A percentile compares a stretch with the other conserved stretches of the same genome.
Conservation (phyloP, 2,888 invertebrate species). For the Sinhomidia bicolor region DNA sequence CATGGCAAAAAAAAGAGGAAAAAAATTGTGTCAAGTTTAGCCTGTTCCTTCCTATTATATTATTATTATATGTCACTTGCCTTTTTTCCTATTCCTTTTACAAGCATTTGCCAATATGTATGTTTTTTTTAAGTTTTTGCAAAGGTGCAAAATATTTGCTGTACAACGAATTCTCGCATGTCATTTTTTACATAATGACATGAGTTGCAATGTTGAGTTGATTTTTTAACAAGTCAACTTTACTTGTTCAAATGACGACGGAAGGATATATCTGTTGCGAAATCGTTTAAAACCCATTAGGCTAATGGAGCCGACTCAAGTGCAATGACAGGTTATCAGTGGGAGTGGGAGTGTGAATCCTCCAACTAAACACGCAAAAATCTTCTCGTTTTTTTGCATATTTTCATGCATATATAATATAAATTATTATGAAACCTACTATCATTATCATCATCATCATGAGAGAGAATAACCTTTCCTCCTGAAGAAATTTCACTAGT, state of each 20-base stretch:
- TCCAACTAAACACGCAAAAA: background rate
- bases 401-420: background rate
- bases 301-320: background rate
- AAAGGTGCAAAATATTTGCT: background rate
- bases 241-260: no score
- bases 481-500: conserved; percentile 19
- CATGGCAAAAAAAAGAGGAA: background rate
- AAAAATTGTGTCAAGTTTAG: conserved; percentile 68
- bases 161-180: background rate
- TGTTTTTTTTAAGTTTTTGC: no score
- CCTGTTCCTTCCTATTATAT: conserved; percentile 60
- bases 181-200: background rate
- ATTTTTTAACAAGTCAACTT: no score
- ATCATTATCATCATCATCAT: background rate
- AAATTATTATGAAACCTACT: background rate
- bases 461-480: background rate
- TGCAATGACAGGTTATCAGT: background rate
- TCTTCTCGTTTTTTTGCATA: background rate
- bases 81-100: background rate
- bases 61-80: conserved; percentile 26
- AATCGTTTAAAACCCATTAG: background rate
- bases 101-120: background rate
- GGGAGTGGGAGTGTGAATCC: background rate
- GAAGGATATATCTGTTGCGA: background rate
- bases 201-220: background rate